These are phyloP conservation scores for Bruchidius siliquastri DNA, from an alignment of 2,888 invertebrate species.

Conservation along the genomic window DNA sequence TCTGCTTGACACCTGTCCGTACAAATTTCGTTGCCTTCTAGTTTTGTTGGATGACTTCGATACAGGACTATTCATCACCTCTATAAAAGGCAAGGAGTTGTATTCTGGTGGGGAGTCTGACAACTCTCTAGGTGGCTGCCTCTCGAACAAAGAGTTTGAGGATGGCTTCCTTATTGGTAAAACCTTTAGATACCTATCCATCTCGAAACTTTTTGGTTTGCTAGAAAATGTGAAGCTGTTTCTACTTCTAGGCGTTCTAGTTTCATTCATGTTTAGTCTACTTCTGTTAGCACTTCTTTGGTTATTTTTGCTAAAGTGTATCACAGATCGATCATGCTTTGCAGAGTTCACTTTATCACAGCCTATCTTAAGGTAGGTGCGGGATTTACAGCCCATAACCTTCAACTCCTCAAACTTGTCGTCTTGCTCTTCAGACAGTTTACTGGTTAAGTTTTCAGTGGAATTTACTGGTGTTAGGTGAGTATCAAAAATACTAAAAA, in stretches of 20 bases:
- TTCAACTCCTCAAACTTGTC: neutral
- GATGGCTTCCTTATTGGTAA: conserved; percentile 21
- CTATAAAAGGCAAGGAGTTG: conserved; percentile 36
- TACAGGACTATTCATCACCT: conserved; percentile 11
- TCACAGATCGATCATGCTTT: conserved; percentile 20
- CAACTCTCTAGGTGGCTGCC: conserved; percentile 17
- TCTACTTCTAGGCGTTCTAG: conserved; percentile 6
- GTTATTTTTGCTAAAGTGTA: conserved; percentile 23
- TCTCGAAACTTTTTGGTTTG: conserved; percentile 21
- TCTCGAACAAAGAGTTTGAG: conserved; percentile 15
- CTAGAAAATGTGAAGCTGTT: conserved; percentile 17
- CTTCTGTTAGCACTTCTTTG: conserved; percentile 11
- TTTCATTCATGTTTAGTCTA: conserved; percentile 8
- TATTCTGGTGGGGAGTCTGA: conserved; percentile 26
- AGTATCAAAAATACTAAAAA: conserved; percentile 14
- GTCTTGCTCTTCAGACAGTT: neutral
- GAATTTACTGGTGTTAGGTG: conserved; percentile 14
- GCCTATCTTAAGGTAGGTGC: conserved; percentile 1
- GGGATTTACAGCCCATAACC: neutral
- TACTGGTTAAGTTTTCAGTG: conserved; percentile 5
- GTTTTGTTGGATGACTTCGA: conserved; percentile 2
- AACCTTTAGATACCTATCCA: conserved; percentile 26
- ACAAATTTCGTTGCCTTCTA: conserved; percentile 6
- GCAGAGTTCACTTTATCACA: conserved; percentile 10
- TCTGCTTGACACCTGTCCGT: conserved; percentile 14